Conservation (phyloP, 2,113 vertebrate genomes). For the Xiphophorus couchianus region DNA sequence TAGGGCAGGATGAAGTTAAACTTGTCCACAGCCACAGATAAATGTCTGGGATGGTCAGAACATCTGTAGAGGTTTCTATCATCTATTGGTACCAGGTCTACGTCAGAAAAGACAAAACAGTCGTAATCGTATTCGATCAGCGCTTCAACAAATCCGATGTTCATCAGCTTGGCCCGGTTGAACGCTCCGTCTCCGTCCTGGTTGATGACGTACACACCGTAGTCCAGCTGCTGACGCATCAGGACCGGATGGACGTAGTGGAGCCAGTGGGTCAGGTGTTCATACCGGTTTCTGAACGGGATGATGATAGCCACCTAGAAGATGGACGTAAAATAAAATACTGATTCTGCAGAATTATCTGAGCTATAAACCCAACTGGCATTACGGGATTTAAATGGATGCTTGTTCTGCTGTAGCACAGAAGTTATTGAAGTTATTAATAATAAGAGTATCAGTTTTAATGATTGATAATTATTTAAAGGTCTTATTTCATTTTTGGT, state of each 20-base stretch:
- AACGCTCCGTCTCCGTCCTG: conserved; percentile 89
- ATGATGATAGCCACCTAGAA: conserved; percentile 89
- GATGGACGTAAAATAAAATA: conserved; percentile 61
- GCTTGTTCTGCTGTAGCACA: too few relatives aligned
- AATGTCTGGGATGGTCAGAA: conserved; percentile 88
- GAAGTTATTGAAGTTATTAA: too few relatives aligned
- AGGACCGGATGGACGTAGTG: conserved; percentile 92
- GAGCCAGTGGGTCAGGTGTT: conserved; percentile 94
- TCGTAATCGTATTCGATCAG: conserved; percentile 91
- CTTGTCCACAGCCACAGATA: conserved; percentile 95
- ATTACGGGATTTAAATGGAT: too few relatives aligned
- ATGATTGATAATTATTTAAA: too few relatives aligned
- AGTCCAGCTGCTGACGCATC: conserved; percentile 90
- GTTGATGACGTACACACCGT: conserved; percentile 91
- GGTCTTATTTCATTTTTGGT: too few relatives aligned
- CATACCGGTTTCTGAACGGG: conserved; percentile 90
- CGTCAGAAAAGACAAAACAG: conserved; percentile 94
- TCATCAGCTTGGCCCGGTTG: conserved; percentile 94
- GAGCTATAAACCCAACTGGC: too few relatives aligned
- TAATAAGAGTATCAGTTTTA: too few relatives aligned
- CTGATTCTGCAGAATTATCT: conserved; percentile 39
- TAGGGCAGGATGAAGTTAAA: conserved; percentile 87
- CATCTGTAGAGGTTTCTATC: conserved; percentile 92
- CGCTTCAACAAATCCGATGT: conserved; percentile 87
- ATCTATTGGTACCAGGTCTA: conserved; percentile 91